Conservation (phyloP, 1,140 invertebrate genomes). For the Asobara japonica region DNA sequence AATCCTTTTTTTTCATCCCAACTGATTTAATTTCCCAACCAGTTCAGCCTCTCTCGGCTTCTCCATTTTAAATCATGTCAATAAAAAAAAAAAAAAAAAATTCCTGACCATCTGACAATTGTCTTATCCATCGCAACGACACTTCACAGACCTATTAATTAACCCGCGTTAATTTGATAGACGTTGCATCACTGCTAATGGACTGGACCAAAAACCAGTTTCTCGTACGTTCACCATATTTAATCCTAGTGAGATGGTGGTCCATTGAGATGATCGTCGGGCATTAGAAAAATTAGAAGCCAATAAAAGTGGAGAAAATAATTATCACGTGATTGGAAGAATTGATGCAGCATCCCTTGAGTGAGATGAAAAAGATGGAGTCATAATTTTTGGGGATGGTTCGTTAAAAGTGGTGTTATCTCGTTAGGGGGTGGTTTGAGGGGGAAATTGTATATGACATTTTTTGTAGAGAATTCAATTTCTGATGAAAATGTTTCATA, state of each 20-base stretch:
- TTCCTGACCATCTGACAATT: not conserved
- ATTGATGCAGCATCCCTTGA: too few species aligned
- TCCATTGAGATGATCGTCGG: not conserved
- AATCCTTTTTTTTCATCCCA: too few species aligned
- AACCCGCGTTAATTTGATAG: slow-evolving; percentile 29
- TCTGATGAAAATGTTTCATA: too few species aligned
- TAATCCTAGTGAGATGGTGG: not conserved
- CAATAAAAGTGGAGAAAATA: not conserved
- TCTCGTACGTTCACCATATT: not conserved
- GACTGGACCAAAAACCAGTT: slow-evolving; percentile 28
- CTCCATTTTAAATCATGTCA: not conserved
- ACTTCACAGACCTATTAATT: slow-evolving; percentile 35
- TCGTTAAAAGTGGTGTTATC: too few species aligned
- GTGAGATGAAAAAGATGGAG: too few species aligned
- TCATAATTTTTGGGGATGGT: too few species aligned
- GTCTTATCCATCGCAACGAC: not conserved
- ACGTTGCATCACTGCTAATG: slow-evolving; percentile 36
- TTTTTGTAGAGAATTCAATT: too few species aligned
- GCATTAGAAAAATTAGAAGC: not conserved
- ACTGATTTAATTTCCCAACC: too few species aligned
- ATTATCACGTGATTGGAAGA: not conserved
- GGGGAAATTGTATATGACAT: too few species aligned
- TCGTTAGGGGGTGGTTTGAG: too few species aligned
- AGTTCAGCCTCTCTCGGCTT: too few species aligned
- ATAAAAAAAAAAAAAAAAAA: too few species aligned